phyloP scores from a whole-genome alignment of 2,797 vertebrate genomes.

The Siniperca scherzeri region DNA sequence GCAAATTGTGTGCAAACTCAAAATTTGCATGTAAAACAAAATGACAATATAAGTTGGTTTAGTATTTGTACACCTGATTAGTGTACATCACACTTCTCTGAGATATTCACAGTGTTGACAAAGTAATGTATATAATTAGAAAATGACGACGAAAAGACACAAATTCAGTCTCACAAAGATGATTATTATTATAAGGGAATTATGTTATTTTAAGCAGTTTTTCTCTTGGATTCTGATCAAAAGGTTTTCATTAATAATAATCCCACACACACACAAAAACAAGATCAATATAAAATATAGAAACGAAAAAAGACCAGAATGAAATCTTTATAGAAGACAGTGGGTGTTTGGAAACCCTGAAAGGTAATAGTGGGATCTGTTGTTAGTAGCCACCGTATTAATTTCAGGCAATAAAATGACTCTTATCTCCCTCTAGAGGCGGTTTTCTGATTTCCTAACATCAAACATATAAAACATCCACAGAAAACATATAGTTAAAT shows the following conservation, averaged over 20 bases:
- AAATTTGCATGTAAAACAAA: neutral
- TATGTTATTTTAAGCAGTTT: neutral
- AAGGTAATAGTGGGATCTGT: neutral
- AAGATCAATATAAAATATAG: neutral
- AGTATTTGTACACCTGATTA: neutral
- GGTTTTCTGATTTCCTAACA: slow-evolving; percentile 17
- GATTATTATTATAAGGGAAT: no score
- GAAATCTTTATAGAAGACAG: neutral
- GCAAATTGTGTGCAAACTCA: neutral
- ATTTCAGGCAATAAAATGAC: slow-evolving; percentile 9
- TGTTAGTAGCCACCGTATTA: slow-evolving; percentile 1
- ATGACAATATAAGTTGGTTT: neutral
- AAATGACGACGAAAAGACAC: neutral
- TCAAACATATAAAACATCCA: neutral
- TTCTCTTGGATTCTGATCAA: slow-evolving; percentile 3
- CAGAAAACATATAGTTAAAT: neutral
- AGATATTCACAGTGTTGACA: neutral
- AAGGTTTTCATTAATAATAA: slow-evolving; percentile 10
- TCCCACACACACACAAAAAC: neutral
- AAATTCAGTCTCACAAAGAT: neutral
- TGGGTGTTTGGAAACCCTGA: neutral
- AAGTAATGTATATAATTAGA: neutral
- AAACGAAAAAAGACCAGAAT: neutral
- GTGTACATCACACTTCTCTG: neutral
- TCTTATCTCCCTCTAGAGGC: slow-evolving; percentile 31